Conservation (phyloP, 2,888 invertebrate genomes). For the Ophion costatus region DNA sequence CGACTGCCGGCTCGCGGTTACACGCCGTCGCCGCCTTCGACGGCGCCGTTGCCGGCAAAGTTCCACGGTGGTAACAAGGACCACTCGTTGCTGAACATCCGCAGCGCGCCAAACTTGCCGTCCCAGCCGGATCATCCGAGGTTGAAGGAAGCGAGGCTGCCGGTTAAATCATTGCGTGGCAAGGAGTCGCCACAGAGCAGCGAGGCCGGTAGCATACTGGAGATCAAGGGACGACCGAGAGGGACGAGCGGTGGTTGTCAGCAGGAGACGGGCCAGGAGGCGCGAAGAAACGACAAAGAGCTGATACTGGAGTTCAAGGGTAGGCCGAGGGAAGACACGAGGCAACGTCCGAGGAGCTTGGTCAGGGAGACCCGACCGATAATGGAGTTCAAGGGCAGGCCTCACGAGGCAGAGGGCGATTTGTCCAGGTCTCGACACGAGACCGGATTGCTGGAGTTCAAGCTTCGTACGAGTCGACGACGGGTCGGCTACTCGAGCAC, state of each 20-base stretch:
- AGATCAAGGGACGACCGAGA: constrained; percentile 85
- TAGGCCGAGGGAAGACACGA: constrained; percentile 85
- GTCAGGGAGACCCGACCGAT: constrained; percentile 85
- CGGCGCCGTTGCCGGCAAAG: constrained; percentile 92
- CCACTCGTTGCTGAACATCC: constrained; percentile 87
- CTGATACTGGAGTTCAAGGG: constrained; percentile 88
- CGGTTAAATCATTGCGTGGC: constrained; percentile 88
- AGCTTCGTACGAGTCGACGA: constrained; percentile 87
- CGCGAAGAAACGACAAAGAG: constrained; percentile 86
- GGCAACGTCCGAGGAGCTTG: constrained; percentile 80
- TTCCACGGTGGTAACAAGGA: constrained; percentile 87
- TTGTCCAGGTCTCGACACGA: constrained; percentile 79
- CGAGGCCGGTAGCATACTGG: constrained; percentile 86
- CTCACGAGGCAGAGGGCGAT: constrained; percentile 80
- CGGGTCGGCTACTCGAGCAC: constrained; percentile 90
- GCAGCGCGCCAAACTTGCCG: constrained; percentile 92
- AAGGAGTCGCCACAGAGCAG: constrained; percentile 87
- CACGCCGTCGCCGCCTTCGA: constrained; percentile 93
- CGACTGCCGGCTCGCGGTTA: constrained; percentile 89
- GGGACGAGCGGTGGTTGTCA: constrained; percentile 70
- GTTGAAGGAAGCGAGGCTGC: constrained; percentile 89
- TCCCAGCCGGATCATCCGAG: constrained; percentile 88
- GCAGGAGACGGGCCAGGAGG: constrained; percentile 84
- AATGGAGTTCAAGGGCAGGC: constrained; percentile 90
- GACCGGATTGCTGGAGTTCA: constrained; percentile 85